These are phyloP conservation scores for Oreohelix idahoensis DNA, from an alignment of 1,140 invertebrate genomes.

Conservation along the genomic window DNA sequence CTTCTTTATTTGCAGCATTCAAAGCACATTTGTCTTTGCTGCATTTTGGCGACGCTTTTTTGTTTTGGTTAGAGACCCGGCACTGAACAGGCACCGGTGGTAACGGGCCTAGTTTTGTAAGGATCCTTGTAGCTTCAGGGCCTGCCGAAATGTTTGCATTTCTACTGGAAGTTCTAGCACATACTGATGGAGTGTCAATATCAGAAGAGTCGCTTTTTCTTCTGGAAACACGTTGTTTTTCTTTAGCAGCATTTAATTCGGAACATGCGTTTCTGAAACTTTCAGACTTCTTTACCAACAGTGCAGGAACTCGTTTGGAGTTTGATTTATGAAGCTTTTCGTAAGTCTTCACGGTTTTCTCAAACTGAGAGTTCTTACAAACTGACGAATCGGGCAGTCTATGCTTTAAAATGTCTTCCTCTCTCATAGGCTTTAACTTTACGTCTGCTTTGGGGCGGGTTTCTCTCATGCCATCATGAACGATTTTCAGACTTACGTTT, in stretches of 20 bases:
- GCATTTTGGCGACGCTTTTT: background rate
- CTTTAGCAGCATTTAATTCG: background rate
- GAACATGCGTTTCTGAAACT: conserved; percentile 1
- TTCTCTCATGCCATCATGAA: background rate
- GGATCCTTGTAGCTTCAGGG: background rate
- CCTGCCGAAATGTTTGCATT: background rate
- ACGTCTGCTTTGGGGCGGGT: background rate
- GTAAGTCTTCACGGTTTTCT: background rate
- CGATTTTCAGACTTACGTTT: background rate
- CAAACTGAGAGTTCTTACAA: background rate
- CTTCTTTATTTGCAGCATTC: background rate
- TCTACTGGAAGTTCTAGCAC: too few relatives aligned
- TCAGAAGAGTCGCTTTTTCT: conserved; percentile 9
- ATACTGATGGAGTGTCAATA: background rate
- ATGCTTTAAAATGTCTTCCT: too few relatives aligned
- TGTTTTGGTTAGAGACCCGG: background rate
- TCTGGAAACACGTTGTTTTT: background rate
- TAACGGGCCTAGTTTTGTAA: conserved; percentile 17
- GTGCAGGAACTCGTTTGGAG: background rate
- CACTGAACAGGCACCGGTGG: background rate
- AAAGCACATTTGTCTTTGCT: background rate
- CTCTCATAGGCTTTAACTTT: background rate
- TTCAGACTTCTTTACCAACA: conserved; percentile 19
- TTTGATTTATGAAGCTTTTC: background rate
- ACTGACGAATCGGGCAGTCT: background rate